A percentile compares a stretch with the other conserved stretches of the same genome.
phyloP scores from a whole-genome alignment of 2,113 vertebrate genomes.

The Crypturellus undulatus region DNA sequence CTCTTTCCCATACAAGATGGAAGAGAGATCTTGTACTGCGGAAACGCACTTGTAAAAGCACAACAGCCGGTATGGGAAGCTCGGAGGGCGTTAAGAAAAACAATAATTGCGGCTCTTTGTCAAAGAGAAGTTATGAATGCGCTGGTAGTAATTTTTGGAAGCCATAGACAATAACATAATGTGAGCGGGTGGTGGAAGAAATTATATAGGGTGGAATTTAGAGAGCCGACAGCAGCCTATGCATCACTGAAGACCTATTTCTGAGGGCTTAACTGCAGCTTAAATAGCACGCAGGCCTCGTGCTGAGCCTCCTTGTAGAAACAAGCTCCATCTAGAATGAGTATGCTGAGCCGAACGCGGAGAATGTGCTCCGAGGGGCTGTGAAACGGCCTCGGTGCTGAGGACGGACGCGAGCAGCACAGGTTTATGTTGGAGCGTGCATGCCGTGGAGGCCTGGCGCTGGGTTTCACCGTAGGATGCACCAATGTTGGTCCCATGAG shows the following conservation, averaged over 20 bases:
- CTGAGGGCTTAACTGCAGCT: constrained; percentile 40
- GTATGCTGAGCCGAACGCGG: not conserved
- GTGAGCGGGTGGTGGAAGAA: constrained; percentile 47
- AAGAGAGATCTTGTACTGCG: constrained; percentile 39
- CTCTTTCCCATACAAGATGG: constrained; percentile 31
- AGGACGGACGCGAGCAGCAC: not conserved
- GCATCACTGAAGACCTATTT: constrained; percentile 53
- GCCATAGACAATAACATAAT: constrained; percentile 58
- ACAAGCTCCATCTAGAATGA: not conserved
- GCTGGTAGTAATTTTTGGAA: constrained; percentile 58
- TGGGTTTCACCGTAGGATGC: not conserved
- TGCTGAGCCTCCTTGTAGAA: not conserved
- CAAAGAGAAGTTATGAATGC: constrained; percentile 62
- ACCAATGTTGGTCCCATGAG: not conserved
- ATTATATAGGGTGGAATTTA: constrained; percentile 51
- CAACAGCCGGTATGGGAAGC: constrained; percentile 64
- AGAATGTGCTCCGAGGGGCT: not conserved
- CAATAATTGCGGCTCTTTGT: constrained; percentile 62
- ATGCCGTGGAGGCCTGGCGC: not conserved
- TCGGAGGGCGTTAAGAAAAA: constrained; percentile 67
- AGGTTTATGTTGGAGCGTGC: not conserved
- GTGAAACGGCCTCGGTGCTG: not conserved
- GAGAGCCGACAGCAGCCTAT: constrained; percentile 54
- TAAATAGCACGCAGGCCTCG: not conserved
- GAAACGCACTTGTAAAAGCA: constrained; percentile 69